A percentile compares a stretch with the other conserved stretches of the same genome.
These are phyloP conservation scores for Acanthoscelides obtectus DNA, from an alignment of 2,888 invertebrate species.

Conservation along the genomic window DNA sequence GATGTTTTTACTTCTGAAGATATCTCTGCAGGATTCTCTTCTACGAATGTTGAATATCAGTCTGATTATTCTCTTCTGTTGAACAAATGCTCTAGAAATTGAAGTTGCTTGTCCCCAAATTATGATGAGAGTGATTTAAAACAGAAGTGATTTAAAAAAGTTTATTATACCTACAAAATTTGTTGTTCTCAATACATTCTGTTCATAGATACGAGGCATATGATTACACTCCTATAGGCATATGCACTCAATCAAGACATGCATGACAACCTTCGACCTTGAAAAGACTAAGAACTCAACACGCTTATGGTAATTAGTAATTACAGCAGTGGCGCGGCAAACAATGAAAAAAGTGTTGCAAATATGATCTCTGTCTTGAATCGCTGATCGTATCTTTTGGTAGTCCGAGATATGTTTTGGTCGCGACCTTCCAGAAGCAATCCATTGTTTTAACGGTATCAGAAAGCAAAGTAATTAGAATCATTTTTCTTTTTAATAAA, in stretches of 20 bases:
- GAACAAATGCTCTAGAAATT: too few relatives aligned
- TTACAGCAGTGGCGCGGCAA: background rate
- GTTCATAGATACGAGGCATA: too few relatives aligned
- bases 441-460: background rate
- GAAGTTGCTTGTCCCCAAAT: too few relatives aligned
- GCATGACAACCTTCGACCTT: background rate
- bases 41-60: too few relatives aligned
- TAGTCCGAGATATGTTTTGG: background rate
- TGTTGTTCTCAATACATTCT: too few relatives aligned
- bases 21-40: too few relatives aligned
- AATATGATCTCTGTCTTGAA: background rate
- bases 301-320: background rate
- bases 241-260: background rate
- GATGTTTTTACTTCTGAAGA: too few relatives aligned
- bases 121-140: too few relatives aligned
- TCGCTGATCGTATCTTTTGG: background rate
- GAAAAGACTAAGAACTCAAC: background rate
- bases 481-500: too few relatives aligned
- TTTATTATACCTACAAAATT: too few relatives aligned
- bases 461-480: background rate
- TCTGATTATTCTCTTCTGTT: too few relatives aligned
- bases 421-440: background rate
- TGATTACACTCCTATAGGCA: background rate
- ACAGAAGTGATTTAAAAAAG: too few relatives aligned
- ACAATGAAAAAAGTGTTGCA: background rate